A percentile compares a stretch with the other conserved stretches of the same genome.
Conservation (phyloP, 2,888 invertebrate species). For the Alentia gelatinosa region DNA sequence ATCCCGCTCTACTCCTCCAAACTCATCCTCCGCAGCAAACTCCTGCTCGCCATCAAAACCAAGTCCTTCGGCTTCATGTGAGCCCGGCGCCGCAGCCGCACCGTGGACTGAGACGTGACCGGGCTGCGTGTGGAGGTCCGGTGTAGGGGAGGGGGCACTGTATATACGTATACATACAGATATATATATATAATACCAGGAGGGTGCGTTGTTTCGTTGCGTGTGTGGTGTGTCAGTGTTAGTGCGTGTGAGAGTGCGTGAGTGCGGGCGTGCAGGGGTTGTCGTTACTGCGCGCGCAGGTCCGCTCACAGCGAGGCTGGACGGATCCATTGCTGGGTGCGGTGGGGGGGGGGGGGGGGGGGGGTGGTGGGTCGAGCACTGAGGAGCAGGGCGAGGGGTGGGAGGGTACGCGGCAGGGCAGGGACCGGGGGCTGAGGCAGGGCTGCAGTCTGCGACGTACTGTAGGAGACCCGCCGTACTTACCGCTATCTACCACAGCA, state of each 20-base stretch:
- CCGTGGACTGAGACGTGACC: not conserved
- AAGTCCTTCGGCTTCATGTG: constrained; percentile 99
- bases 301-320: too few species aligned
- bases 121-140: not conserved
- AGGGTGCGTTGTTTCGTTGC: not conserved
- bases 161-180: constrained; percentile 7
- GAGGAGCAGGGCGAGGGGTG: too few species aligned
- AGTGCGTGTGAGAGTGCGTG: not conserved
- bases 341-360: too few species aligned
- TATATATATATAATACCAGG: not conserved
- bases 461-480: too few species aligned
- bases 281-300: not conserved
- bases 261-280: not conserved
- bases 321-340: too few species aligned
- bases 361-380: too few species aligned
- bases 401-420: too few species aligned
- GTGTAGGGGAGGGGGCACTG: not conserved
- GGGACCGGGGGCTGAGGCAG: too few species aligned
- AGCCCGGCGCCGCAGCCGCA: too few species aligned
- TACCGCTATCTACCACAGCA: too few species aligned
- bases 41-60: constrained; percentile 98
- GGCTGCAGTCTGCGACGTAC: too few species aligned
- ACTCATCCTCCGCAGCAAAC: constrained; percentile 92
- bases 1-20: constrained; percentile 96
- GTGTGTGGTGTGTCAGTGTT: not conserved